These are phyloP conservation scores for Campoplex capitator DNA, from an alignment of 2,888 invertebrate species.

Conservation along the genomic window DNA sequence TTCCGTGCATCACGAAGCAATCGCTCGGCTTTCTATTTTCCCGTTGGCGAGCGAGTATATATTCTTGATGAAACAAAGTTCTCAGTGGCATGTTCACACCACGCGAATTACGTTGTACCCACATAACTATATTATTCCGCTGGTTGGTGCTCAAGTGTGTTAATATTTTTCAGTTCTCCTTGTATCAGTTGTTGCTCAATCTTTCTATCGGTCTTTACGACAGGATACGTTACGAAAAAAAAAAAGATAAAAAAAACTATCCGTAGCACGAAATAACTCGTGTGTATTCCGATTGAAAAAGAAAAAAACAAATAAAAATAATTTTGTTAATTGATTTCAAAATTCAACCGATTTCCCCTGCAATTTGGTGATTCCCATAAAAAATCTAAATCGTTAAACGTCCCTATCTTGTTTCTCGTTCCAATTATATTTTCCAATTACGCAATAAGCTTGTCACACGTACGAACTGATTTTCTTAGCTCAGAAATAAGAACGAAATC, in stretches of 20 bases:
- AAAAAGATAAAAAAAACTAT: neutral
- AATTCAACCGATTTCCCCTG: neutral
- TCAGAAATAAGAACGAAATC: neutral
- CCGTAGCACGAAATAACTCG: neutral
- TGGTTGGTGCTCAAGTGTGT: neutral
- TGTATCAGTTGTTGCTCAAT: conserved; percentile 12
- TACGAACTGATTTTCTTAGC: neutral
- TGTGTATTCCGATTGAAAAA: neutral
- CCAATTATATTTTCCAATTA: neutral
- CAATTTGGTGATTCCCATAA: neutral
- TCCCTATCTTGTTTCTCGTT: neutral
- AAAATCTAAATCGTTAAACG: neutral
- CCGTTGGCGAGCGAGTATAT: conserved; percentile 24
- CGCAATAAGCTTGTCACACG: neutral
- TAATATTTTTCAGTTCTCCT: conserved; percentile 14
- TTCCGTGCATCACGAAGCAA: conserved; percentile 40
- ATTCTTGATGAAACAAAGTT: conserved; percentile 57
- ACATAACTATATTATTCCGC: conserved; percentile 2
- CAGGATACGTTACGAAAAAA: neutral
- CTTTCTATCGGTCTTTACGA: conserved; percentile 1
- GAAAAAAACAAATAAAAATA: neutral
- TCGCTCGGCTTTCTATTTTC: conserved; percentile 65
- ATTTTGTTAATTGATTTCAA: neutral
- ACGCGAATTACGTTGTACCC: conserved; percentile 56
- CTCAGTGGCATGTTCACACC: conserved; percentile 45